A percentile compares a stretch with the other conserved stretches of the same genome.
Evolutionary conservation across 2,888 invertebrate species (phyloP).

Genomic region (Caenorhabditis sp.): DNA sequence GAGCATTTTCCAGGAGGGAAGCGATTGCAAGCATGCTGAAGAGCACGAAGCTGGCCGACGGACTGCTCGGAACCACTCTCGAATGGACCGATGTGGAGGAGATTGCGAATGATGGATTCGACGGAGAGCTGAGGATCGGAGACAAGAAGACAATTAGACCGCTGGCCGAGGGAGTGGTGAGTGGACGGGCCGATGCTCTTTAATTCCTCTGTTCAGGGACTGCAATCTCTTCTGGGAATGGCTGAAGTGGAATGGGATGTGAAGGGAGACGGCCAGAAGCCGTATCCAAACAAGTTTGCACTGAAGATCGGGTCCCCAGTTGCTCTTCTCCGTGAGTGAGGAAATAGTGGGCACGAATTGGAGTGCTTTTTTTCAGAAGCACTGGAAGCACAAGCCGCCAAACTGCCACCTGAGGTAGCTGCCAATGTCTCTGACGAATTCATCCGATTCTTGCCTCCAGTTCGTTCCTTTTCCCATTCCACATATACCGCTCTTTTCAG

Average conservation of each 20-base stretch:
- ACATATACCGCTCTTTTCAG: slow-evolving; percentile 4
- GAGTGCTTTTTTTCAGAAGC: slow-evolving; percentile 32
- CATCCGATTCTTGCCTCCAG: slow-evolving; percentile 40
- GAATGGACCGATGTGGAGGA: slow-evolving; percentile 50
- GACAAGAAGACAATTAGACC: slow-evolving; percentile 34
- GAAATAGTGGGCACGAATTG: neutral
- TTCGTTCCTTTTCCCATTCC: neutral
- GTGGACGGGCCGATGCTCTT: neutral
- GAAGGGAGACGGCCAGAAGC: neutral
- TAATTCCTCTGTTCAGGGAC: slow-evolving; percentile 35
- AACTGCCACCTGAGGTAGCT: slow-evolving; percentile 30
- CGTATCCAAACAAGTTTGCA: slow-evolving; percentile 34
- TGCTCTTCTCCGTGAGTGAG: slow-evolving; percentile 42
- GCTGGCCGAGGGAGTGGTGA: slow-evolving; percentile 51
- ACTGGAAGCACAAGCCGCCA: slow-evolving; percentile 30
- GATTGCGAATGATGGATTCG: slow-evolving; percentile 11
- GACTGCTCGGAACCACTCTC: slow-evolving; percentile 39
- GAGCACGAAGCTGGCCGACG: slow-evolving; percentile 10
- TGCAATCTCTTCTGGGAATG: slow-evolving; percentile 56
- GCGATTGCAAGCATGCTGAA: slow-evolving; percentile 18
- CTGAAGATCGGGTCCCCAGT: slow-evolving; percentile 57
- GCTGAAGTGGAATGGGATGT: slow-evolving; percentile 32
- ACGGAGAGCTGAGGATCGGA: slow-evolving; percentile 9
- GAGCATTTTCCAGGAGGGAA: slow-evolving; percentile 16
- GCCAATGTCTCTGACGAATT: slow-evolving; percentile 29